phyloP scores from a whole-genome alignment of 2,113 vertebrate species.

The Neogobius melanostomus region DNA sequence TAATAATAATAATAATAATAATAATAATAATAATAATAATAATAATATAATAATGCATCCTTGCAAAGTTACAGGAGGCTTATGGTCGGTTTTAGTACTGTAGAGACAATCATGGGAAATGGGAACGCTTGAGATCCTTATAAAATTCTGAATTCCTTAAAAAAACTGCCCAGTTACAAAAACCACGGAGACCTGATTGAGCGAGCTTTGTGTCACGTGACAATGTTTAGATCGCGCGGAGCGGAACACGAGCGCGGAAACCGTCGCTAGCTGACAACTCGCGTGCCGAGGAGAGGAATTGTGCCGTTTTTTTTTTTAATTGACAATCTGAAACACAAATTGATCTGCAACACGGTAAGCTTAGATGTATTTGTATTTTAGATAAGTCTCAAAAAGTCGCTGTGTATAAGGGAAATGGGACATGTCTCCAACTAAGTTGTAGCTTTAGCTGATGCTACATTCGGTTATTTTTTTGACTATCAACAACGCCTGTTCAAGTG shows the following conservation, averaged over 20 bases:
- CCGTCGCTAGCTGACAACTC: neutral
- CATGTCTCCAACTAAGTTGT: neutral
- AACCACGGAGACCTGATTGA: neutral
- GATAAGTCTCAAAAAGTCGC: no score
- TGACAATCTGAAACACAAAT: neutral
- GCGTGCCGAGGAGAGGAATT: neutral
- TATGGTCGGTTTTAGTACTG: no score
- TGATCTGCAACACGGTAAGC: neutral
- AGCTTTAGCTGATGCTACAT: neutral
- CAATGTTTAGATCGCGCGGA: constrained; percentile 49
- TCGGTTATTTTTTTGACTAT: no score
- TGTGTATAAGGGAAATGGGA: neutral
- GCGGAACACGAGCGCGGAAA: neutral
- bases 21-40: no score
- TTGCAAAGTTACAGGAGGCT: no score
- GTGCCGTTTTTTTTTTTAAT: neutral
- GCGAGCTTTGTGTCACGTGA: constrained; percentile 54
- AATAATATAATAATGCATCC: no score
- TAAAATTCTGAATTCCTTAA: neutral
- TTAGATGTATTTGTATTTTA: no score
- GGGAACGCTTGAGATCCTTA: no score
- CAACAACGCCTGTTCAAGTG: no score
- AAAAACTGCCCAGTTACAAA: neutral
- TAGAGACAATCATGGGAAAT: no score
- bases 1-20: no score